A percentile compares a stretch with the other conserved stretches of the same genome.
Conservation (phyloP, 2,113 vertebrate genomes). For the Capreolus pygargus region DNA sequence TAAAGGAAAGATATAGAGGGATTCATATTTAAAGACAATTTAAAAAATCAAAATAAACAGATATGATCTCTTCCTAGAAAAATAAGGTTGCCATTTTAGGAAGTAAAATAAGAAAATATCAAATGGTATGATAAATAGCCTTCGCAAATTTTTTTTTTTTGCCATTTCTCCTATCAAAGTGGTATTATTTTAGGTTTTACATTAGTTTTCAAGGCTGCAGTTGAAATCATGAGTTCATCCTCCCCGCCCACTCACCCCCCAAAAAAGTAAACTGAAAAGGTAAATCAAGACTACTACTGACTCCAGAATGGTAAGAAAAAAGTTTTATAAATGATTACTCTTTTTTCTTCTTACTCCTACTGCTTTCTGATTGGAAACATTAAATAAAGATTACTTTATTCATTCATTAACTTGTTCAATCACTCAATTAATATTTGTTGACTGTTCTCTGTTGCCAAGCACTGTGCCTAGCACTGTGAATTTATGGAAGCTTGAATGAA, state of each 20-base stretch:
- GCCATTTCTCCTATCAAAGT: not conserved
- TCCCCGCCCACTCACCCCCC: not conserved
- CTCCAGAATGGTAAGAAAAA: not conserved
- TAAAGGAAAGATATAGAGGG: conserved; percentile 17
- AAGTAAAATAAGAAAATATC: conserved; percentile 5
- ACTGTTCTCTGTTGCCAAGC: not conserved
- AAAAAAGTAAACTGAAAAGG: not conserved
- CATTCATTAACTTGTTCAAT: not conserved
- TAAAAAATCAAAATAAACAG: conserved; percentile 37
- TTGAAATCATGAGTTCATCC: not conserved
- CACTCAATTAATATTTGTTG: not conserved
- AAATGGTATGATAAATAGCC: not conserved
- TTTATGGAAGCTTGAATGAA: not conserved
- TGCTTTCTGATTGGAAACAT: not conserved
- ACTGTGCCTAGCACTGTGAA: not conserved
- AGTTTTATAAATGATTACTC: not conserved
- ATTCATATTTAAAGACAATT: not conserved
- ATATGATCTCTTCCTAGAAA: conserved; percentile 2
- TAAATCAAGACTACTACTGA: not conserved
- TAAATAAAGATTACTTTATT: conserved; percentile 20
- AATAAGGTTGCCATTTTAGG: not conserved
- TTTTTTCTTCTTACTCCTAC: not conserved
- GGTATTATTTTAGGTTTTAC: not conserved
- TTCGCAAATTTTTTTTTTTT: not conserved
- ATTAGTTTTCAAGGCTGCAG: not conserved